Evolutionary conservation across 2,888 invertebrate species (phyloP).

Genomic region (Vesta saturnalis): DNA sequence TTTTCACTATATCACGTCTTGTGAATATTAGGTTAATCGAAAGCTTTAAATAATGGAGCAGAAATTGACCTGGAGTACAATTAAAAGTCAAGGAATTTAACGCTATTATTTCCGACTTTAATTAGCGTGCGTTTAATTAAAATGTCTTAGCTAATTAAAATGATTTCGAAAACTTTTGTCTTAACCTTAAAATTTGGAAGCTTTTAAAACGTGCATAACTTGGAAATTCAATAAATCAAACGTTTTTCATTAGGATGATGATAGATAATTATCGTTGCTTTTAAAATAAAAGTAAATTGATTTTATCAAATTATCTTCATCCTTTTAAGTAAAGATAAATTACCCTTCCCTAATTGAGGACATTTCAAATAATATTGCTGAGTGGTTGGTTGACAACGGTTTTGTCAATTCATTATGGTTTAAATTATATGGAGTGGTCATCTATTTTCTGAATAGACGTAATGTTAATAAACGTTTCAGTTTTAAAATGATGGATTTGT

Average conservation of each 20-base stretch:
- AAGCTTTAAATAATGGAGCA: too few relatives aligned
- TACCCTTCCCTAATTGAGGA: neutral
- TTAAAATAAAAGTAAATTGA: neutral
- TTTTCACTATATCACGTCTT: too few relatives aligned
- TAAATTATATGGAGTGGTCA: neutral
- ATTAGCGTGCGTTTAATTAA: neutral
- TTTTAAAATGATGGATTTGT: neutral
- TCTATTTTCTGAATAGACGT: neutral
- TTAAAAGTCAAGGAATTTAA: too few relatives aligned
- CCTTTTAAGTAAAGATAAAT: neutral
- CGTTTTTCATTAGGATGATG: neutral
- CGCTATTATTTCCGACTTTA: too few relatives aligned
- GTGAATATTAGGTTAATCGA: too few relatives aligned
- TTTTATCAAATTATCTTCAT: neutral
- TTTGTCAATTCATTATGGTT: neutral
- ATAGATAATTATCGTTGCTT: neutral
- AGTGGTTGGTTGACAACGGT: conserved; percentile 1
- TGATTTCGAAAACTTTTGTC: too few relatives aligned
- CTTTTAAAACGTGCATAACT: too few relatives aligned
- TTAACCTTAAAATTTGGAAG: neutral
- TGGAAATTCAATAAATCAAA: neutral
- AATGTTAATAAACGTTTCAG: neutral
- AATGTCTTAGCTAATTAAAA: neutral
- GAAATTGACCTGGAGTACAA: too few relatives aligned
- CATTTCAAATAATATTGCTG: conserved; percentile 1